Evolutionary conservation across 2,888 invertebrate species (phyloP), one percentile per base, ranked within the genome.

Genomic region (Dione vanillae): DNA sequence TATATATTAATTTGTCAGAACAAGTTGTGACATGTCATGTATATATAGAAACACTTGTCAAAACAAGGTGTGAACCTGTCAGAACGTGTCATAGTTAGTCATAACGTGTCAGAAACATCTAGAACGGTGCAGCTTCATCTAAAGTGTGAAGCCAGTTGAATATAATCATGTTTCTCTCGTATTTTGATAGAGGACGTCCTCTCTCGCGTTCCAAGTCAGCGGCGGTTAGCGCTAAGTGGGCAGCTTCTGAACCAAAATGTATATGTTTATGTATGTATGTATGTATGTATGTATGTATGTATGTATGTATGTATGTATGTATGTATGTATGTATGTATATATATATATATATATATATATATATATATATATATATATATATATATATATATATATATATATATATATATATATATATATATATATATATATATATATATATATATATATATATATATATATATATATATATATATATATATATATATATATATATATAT

Each of bases 151-250:
- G 94, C 98, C 98, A 98, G 88, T 98, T 98, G 91, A 98, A 98
- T 70, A 98, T 98, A 96, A 98, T 97, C 96, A 98, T 97, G 87
- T 98, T 98, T n/a, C 97, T 90, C 82, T 97, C 97, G 88, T 97
- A 97, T 80, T 97, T 97, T n/a, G 97, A 96, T 12, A 97, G 93
- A 0, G 97, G 97, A 72, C 97, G 96, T 0, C 97, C 97, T 0
- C 97, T 93, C 82, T 97, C 97, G 66, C 97, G 92, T 79, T 97
- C 97, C 43, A 97, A 94, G 80, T 97, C 97, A 0, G 96, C 95
- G 5, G 96, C 95, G 0, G 97, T 97, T 1, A 97, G 89, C 0
- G 88, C 92, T 1, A 96, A 94, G 52, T 89, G 85, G 0, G 89
- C 92, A 0, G 92, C 91, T 72, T 89, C 94, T 94, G 82, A 16